Base-by-base conservation (phyloP, 2,113 vertebrate species). In the Rhinopithecus roxellana region DNA sequence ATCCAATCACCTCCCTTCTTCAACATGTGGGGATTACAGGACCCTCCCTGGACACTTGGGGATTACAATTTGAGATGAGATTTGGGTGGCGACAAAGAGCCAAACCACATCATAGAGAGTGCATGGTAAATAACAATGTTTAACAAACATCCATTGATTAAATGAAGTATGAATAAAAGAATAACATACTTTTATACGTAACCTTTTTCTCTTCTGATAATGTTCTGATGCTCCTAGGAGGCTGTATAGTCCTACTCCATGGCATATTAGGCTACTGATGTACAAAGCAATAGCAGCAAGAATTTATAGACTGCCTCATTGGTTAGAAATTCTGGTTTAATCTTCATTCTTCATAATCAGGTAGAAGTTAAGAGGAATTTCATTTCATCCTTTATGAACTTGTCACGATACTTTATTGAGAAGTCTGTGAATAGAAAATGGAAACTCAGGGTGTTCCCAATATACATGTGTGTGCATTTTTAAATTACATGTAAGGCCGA, bases 401-500 rank as follows among this genome's bases (percentile, higher is more conserved):
- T 83, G 48, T 87, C 61, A 43, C n/a, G 32, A 59, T 75, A 92
- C 85, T 97, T 94, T 79, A 80, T 91, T 72, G 85, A 57, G 87
- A 93, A 87, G n/a, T 82, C 83, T 70, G 59, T 70, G 89, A 82
- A 72, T 77, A 55, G 85, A 40, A 92, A 86, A 89, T 55, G 22
- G 50, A 74, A 93, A 93, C 32, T 75, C 69, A 25, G 64, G 90
- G 80, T 79, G 61, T 83, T 97, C 70, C 79, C 32, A 10, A 81
- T 78, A 78, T 92, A 82, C 78, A 43, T 30, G 32, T 87, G 48
- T 4, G 3, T 95, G 38, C 89, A 83, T 94, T 95, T 97, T 92
- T 87, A 94, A 91, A 94, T 95, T 57, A 50, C 52, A 89, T 84
- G 89, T 79, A 91, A 93, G 81, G 74, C 85, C 50, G 14, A 95